Evolutionary conservation across 2,113 vertebrate genomes (phyloP).

Genomic region (Tetraodon nigroviridis): DNA sequence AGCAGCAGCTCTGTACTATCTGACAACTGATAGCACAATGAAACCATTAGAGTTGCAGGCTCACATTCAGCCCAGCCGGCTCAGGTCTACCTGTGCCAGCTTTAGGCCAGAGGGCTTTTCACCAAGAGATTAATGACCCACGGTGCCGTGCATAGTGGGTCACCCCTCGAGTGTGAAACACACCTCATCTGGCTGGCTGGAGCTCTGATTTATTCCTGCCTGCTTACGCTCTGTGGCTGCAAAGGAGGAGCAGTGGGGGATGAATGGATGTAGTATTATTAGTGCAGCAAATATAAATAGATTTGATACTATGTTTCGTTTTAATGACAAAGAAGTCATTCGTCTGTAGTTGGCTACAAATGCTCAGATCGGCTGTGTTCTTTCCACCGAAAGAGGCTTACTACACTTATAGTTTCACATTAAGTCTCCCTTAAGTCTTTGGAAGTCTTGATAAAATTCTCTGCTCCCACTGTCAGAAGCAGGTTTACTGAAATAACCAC

Average conservation of each 20-base stretch:
- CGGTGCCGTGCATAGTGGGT: constrained; percentile 39
- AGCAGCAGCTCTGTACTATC: constrained; percentile 29
- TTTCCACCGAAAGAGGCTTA: too few species aligned
- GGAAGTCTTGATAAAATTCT: too few species aligned
- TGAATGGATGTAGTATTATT: too few species aligned
- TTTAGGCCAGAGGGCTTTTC: constrained; percentile 55
- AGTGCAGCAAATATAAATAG: constrained; percentile 4
- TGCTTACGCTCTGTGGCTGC: constrained; percentile 42
- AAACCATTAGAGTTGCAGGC: constrained; percentile 44
- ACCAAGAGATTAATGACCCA: constrained; percentile 63
- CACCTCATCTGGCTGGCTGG: constrained; percentile 57
- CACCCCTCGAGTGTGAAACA: constrained; percentile 65
- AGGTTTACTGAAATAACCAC: too few species aligned
- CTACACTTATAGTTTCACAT: too few species aligned
- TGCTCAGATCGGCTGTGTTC: too few species aligned
- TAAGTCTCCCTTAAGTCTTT: too few species aligned
- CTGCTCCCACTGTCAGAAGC: too few species aligned
- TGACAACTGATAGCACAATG: constrained; percentile 56
- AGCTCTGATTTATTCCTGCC: constrained; percentile 60
- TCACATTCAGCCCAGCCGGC: constrained; percentile 20
- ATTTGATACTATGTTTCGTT: too few species aligned
- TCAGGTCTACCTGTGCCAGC: constrained; percentile 56
- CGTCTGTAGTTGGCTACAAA: too few species aligned
- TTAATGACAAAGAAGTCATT: too few species aligned
- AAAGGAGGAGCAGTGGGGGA: constrained; percentile 5